Base-by-base conservation (phyloP, 1,140 invertebrate genomes). In the Leptinotarsa defecta region DNA sequence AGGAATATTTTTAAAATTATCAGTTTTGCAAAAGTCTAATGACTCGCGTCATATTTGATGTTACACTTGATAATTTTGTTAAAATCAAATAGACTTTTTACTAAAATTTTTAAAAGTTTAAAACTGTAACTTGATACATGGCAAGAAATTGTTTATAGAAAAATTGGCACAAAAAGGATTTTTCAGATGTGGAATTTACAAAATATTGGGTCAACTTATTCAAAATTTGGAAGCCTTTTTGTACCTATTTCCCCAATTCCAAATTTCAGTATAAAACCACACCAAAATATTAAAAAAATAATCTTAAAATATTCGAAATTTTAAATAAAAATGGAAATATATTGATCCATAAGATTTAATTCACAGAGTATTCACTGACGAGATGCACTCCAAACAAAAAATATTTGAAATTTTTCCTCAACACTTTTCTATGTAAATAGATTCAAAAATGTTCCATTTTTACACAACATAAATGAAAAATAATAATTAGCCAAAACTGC, bases 41-140 rank as follows among this genome's bases (percentile, higher is more conserved):
- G 20, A 65, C 64, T 65, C 3, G 13, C 27, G 22, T 15, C 22
- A 73, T 73, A 65, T 65, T 65, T 73, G 17, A 65, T 64, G 63
- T 27, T 67, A 24, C 63, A 65, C 24, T 61, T 27, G 19, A 72
- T 61, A 19, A n/a, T 17, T 27, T 27, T 62, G 19, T 24, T 57
- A 72, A 72, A 22, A 24, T 65, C 13, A 13, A 62, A 19, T n/a
- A 13, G 13, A 49, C 43, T 70, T 70, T 6, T 19, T 19, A 68
- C 48, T 19, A 73, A 65, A 48, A 73, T 73, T 73, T 73, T 73
- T 65, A 72, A 70, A 72, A 62, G 22, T 62, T 72, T 65, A 73
- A 73, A 73, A 73, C 24, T 68, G 64, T 34, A 68, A 68, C 67
- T 69, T 68, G 48, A 74, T 69, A 68, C 24, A 74, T 74, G 73